Conservation (phyloP, 2,113 vertebrate species). For the Empidonax traillii region DNA sequence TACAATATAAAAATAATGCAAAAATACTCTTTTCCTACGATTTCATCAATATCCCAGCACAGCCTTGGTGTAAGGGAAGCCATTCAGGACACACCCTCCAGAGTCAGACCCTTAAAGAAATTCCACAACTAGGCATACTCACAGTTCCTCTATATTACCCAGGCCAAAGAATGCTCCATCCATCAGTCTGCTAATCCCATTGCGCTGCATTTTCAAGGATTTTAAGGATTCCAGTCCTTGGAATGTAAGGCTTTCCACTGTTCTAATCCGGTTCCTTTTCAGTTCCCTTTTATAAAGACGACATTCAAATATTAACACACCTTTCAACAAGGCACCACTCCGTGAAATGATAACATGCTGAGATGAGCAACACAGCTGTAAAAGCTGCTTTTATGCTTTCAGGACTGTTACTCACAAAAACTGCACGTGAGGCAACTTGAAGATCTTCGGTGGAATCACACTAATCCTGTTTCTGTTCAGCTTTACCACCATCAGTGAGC, state of each 20-base stretch:
- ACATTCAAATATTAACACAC: background rate
- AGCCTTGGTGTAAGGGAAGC: background rate
- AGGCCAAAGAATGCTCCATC: slow-evolving; percentile 97
- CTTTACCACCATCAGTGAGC: slow-evolving; percentile 89
- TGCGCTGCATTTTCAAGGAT: slow-evolving; percentile 94
- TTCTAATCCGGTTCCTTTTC: slow-evolving; percentile 93
- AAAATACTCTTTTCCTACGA: background rate
- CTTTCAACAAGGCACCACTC: background rate
- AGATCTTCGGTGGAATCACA: slow-evolving; percentile 88
- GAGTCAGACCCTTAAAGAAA: background rate
- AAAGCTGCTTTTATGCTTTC: background rate
- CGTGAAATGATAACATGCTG: background rate
- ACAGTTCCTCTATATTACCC: slow-evolving; percentile 91
- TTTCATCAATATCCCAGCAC: background rate
- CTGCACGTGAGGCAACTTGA: slow-evolving; percentile 90
- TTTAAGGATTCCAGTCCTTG: slow-evolving; percentile 92
- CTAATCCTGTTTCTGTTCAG: slow-evolving; percentile 92
- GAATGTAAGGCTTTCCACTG: slow-evolving; percentile 94
- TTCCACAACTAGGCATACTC: slow-evolving; percentile 56
- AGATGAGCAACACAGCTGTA: background rate
- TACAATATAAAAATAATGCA: background rate
- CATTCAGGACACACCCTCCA: background rate
- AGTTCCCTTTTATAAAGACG: slow-evolving; percentile 80
- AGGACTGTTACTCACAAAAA: slow-evolving; percentile 86
- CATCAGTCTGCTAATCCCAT: slow-evolving; percentile 92